These are phyloP conservation scores for Lithophane leautieri DNA, from an alignment of 2,888 invertebrate species.

Conservation along the genomic window DNA sequence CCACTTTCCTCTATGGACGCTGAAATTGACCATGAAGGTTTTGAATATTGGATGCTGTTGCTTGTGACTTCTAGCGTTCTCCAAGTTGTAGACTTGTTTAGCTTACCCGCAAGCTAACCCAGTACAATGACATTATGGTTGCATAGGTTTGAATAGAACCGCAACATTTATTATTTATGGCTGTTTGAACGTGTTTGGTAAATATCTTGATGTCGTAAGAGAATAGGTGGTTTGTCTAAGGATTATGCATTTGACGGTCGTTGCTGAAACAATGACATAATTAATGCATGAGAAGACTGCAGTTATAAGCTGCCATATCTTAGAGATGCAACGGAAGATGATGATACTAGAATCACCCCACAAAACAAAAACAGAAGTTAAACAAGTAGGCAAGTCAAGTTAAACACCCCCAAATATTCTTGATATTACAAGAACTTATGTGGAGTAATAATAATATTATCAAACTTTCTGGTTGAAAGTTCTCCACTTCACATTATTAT, in stretches of 20 bases:
- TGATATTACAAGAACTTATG: conserved; percentile 35
- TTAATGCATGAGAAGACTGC: not conserved
- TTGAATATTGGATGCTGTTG: conserved; percentile 35
- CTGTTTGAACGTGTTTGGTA: conserved; percentile 20
- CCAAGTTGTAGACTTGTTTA: conserved; percentile 23
- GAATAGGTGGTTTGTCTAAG: not conserved
- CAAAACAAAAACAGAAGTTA: conserved; percentile 22
- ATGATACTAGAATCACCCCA: not conserved
- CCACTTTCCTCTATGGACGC: not conserved
- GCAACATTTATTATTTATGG: conserved; percentile 44
- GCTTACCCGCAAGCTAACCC: conserved; percentile 26
- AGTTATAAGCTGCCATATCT: not conserved
- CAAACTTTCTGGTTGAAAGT: conserved; percentile 48
- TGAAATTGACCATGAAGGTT: conserved; percentile 4
- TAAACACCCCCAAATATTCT: conserved; percentile 30
- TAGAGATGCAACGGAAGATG: not conserved
- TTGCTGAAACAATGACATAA: not conserved
- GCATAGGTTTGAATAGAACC: conserved; percentile 23
- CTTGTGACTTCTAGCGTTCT: conserved; percentile 3
- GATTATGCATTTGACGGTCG: not conserved
- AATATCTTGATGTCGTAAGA: conserved; percentile 8
- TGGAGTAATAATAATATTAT: conserved; percentile 31
- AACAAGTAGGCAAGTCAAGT: conserved; percentile 23
- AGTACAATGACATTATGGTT: conserved; percentile 17
- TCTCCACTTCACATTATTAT: conserved; percentile 45